These are phyloP conservation scores for Eupithecia centaureata DNA, from an alignment of 2,888 invertebrate species.

Conservation along the genomic window DNA sequence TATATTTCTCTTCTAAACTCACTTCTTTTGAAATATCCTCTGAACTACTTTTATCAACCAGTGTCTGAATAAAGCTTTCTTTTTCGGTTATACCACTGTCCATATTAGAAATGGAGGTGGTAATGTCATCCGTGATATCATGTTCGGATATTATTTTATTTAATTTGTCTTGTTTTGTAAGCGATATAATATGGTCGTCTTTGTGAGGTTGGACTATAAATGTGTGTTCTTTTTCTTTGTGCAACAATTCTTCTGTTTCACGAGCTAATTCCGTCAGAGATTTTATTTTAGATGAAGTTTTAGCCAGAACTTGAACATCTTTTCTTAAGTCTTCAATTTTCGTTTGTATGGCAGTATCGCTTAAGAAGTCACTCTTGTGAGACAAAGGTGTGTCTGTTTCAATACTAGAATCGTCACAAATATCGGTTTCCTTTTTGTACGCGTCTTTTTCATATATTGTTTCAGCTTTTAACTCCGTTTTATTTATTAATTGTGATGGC, in stretches of 20 bases:
- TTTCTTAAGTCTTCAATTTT: slow-evolving; percentile 36
- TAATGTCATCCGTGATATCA: slow-evolving; percentile 44
- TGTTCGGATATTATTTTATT: slow-evolving; percentile 42
- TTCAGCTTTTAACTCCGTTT: not conserved
- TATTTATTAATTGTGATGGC: not conserved
- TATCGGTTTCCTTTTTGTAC: slow-evolving; percentile 46
- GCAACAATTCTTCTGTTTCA: slow-evolving; percentile 53
- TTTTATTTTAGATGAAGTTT: slow-evolving; percentile 39
- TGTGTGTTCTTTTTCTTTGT: slow-evolving; percentile 50
- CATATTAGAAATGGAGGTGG: slow-evolving; percentile 51
- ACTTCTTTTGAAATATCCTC: slow-evolving; percentile 75
- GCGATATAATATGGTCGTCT: slow-evolving; percentile 32
- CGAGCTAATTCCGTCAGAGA: slow-evolving; percentile 46
- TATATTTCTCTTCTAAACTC: slow-evolving; percentile 77
- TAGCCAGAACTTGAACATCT: slow-evolving; percentile 38
- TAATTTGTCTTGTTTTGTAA: slow-evolving; percentile 38
- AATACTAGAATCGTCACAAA: slow-evolving; percentile 8
- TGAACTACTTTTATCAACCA: slow-evolving; percentile 67
- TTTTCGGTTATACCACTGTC: slow-evolving; percentile 57
- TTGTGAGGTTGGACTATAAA: slow-evolving; percentile 41
- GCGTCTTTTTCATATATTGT: slow-evolving; percentile 50
- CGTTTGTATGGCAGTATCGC: slow-evolving; percentile 12
- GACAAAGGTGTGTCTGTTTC: slow-evolving; percentile 7
- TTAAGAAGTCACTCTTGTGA: slow-evolving; percentile 8
- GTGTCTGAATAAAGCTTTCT: slow-evolving; percentile 52